A percentile compares a stretch with the other conserved stretches of the same genome.
Evolutionary conservation across 2,113 vertebrate genomes (phyloP).

Genomic region (Scolopax mira): DNA sequence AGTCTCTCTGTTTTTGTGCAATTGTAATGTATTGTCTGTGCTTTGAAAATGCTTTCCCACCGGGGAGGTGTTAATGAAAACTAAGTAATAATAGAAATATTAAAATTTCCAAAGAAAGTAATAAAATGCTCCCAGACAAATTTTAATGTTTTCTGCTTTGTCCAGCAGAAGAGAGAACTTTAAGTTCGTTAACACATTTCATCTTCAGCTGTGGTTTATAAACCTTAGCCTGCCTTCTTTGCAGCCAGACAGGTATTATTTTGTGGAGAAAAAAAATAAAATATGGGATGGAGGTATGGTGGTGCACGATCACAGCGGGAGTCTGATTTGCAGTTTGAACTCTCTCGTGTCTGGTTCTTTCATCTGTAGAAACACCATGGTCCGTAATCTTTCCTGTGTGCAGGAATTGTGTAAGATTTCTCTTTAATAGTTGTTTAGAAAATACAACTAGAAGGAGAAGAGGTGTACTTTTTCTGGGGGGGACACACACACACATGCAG

Average conservation of each 20-base stretch:
- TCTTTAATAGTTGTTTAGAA: background rate
- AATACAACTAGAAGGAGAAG: background rate
- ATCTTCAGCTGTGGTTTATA: background rate
- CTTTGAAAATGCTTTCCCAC: background rate
- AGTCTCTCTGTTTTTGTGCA: background rate
- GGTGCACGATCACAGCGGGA: background rate
- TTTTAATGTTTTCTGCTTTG: background rate
- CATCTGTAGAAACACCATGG: background rate
- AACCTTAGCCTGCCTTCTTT: background rate
- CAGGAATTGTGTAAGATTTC: background rate
- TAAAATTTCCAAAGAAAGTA: background rate
- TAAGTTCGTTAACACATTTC: background rate
- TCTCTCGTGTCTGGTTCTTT: background rate
- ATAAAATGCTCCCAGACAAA: background rate
- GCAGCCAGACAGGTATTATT: background rate
- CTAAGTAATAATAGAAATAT: background rate
- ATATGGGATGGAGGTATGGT: background rate
- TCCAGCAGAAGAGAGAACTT: background rate
- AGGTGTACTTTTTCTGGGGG: too few species aligned
- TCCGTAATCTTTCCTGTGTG: background rate
- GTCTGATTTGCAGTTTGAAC: background rate
- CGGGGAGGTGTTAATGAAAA: background rate
- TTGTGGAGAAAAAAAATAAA: background rate
- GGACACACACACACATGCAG: too few species aligned
- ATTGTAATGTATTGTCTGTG: background rate